phyloP scores from a whole-genome alignment of 2,888 invertebrate genomes.

The Tachystola acroxantha region DNA sequence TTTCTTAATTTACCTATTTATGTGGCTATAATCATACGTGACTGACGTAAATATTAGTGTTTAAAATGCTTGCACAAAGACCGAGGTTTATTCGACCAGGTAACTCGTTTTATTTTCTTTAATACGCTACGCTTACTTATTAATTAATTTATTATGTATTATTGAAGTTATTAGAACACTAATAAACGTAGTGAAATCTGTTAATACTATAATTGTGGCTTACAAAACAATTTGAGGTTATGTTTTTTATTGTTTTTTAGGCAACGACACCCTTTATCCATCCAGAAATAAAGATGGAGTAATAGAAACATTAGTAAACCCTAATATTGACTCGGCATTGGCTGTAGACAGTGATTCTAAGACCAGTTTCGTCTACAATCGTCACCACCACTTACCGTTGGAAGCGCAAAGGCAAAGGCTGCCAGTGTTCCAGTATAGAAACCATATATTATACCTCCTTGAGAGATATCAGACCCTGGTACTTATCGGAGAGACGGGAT shows the following conservation, averaged over 20 bases:
- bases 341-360: constrained; percentile 78
- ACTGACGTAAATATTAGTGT: no score
- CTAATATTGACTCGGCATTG: constrained; percentile 52
- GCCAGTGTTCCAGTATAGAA: constrained; percentile 91
- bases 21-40: no score
- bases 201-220: neutral
- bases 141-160: neutral
- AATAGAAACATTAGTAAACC: constrained; percentile 57
- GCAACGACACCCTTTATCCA: constrained; percentile 47
- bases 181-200: neutral
- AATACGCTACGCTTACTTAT: no score
- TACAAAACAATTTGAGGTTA: constrained; percentile 6
- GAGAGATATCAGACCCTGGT: constrained; percentile 95
- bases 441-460: constrained; percentile 90
- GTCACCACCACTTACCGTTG: constrained; percentile 88
- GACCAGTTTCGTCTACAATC: constrained; percentile 90
- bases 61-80: constrained; percentile 37
- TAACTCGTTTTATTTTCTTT: neutral
- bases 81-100: constrained; percentile 60
- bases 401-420: constrained; percentile 90
- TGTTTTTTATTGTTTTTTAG: constrained; percentile 23
- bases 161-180: no score
- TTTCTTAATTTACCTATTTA: no score
- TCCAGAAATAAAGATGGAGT: constrained; percentile 56
- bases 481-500: constrained; percentile 95